Evolutionary conservation across 2,113 vertebrate species (phyloP).

Genomic region (Protobothrops flavoviridis): DNA sequence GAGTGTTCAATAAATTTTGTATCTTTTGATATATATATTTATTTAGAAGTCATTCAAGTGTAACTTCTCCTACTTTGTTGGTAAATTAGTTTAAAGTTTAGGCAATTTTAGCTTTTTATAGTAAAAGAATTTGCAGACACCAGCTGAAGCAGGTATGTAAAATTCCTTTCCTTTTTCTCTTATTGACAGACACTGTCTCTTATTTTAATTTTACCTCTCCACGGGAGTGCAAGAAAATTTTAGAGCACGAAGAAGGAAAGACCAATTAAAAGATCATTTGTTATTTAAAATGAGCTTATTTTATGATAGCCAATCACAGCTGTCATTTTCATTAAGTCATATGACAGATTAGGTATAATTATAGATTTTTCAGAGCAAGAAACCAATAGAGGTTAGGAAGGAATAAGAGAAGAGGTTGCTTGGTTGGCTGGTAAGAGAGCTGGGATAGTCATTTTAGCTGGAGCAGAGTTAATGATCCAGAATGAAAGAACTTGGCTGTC

Average conservation of each 20-base stretch:
- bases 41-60: background rate
- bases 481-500: background rate
- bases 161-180: accelerated
- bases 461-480: background rate
- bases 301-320: background rate
- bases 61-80: background rate
- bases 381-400: background rate
- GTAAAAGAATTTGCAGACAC: background rate
- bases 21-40: background rate
- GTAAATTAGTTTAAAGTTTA: background rate
- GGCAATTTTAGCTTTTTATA: background rate
- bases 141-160: background rate
- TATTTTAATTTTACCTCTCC: background rate
- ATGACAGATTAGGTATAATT: constrained; percentile 17
- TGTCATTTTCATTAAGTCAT: background rate
- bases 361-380: constrained; percentile 33
- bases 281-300: background rate
- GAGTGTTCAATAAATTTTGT: background rate
- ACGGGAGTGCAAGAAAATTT: background rate
- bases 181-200: background rate
- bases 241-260: background rate
- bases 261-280: background rate
- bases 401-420: background rate
- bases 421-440: too few species aligned
- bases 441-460: background rate